Percentiles rank a stretch among this genome's conserved stretches.
These are phyloP conservation scores for Paralichthys olivaceus DNA, from an alignment of 2,113 vertebrate genomes.

Conservation along the genomic window DNA sequence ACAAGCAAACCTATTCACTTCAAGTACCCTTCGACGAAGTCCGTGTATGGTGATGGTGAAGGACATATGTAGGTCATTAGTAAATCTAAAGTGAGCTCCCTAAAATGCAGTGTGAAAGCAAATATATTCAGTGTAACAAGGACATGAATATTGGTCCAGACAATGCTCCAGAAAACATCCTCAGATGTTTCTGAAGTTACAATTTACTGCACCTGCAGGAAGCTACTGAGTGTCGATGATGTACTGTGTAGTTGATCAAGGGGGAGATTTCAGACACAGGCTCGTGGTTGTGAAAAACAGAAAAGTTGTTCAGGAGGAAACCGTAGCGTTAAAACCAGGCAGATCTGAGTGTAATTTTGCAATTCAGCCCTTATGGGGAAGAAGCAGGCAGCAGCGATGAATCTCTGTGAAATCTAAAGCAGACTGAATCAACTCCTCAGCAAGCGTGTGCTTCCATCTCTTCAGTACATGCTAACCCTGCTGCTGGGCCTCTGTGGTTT, in stretches of 20 bases:
- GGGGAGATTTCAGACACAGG: background rate
- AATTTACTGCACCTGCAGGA: background rate
- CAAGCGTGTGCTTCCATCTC: background rate
- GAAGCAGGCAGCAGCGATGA: background rate
- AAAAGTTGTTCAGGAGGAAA: background rate
- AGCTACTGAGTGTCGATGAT: background rate
- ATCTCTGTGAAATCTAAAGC: slow-evolving; percentile 14
- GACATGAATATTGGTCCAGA: too few relatives aligned
- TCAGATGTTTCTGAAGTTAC: background rate
- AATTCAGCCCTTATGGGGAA: background rate
- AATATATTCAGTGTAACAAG: too few relatives aligned
- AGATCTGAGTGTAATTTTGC: background rate
- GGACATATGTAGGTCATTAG: too few relatives aligned
- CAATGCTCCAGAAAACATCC: too few relatives aligned
- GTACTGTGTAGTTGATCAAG: too few relatives aligned
- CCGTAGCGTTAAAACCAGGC: background rate
- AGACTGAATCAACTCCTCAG: background rate
- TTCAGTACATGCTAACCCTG: background rate
- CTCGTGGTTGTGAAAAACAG: background rate
- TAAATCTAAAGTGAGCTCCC: too few relatives aligned
- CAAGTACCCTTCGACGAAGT: too few relatives aligned
- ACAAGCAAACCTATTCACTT: too few relatives aligned
- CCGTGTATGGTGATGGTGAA: too few relatives aligned
- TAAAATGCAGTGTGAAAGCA: too few relatives aligned
- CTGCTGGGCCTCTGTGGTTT: background rate